A percentile compares a stretch with the other conserved stretches of the same genome.
These are phyloP conservation scores for Chionomys nivalis DNA, from an alignment of 2,113 vertebrate species.

Conservation along the genomic window DNA sequence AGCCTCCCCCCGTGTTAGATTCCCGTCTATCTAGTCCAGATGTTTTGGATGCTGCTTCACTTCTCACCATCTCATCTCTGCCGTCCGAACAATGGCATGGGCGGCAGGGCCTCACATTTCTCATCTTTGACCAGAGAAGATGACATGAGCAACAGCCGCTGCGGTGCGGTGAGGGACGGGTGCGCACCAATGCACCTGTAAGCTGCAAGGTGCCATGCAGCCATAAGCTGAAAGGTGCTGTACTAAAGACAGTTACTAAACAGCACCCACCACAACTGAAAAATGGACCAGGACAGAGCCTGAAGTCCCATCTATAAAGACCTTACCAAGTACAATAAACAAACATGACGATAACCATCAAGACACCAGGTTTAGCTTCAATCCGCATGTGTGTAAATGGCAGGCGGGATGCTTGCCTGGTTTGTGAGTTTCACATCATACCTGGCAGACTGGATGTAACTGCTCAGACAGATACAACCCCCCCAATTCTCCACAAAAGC, in stretches of 20 bases:
- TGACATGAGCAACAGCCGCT: not conserved
- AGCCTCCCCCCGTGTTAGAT: not conserved
- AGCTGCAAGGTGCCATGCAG: not conserved
- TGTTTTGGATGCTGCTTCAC: not conserved
- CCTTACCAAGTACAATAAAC: not conserved
- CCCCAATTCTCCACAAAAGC: not conserved
- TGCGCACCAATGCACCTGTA: too few relatives aligned
- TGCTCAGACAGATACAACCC: slow-evolving; percentile 6
- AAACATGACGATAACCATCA: not conserved
- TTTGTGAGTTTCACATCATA: not conserved
- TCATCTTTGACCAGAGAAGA: not conserved
- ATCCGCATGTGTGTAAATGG: not conserved
- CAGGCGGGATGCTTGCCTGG: not conserved
- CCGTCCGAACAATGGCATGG: not conserved
- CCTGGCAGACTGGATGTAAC: not conserved
- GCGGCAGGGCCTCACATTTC: not conserved
- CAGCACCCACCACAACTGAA: not conserved
- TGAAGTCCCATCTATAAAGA: not conserved
- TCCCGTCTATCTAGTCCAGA: too few relatives aligned
- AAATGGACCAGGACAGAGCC: not conserved
- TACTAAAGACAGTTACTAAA: not conserved
- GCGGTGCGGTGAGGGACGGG: not conserved
- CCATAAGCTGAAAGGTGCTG: not conserved
- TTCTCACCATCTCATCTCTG: not conserved
- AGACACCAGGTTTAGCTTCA: not conserved